These are phyloP conservation scores for Galbula dea DNA, from an alignment of 2,113 vertebrate species.

Conservation along the genomic window DNA sequence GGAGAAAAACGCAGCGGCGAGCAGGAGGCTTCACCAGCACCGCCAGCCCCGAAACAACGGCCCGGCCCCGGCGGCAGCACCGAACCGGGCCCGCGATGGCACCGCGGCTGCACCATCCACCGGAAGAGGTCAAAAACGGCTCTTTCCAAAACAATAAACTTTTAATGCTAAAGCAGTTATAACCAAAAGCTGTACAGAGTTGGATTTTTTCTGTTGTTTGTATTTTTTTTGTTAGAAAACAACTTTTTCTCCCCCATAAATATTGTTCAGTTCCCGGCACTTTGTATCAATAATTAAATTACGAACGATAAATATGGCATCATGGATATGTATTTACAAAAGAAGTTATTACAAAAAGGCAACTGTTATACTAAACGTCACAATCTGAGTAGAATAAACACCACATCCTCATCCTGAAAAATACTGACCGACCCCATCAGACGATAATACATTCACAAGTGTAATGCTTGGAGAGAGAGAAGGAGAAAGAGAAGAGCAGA, in stretches of 20 bases:
- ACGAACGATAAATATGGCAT: constrained; percentile 99
- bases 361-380: constrained; percentile 96
- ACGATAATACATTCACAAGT: constrained; percentile 99
- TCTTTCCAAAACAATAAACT: constrained; percentile 92
- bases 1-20: not conserved
- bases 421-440: constrained; percentile 96
- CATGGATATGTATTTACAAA: constrained; percentile 99
- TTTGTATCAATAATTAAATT: constrained; percentile 99
- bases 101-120: not conserved
- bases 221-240: constrained; percentile 86
- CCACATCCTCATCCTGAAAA: constrained; percentile 93
- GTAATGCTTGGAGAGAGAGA: constrained; percentile 78
- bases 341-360: constrained; percentile 98
- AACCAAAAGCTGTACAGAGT: constrained; percentile 98
- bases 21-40: not conserved
- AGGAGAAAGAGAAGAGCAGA: not conserved
- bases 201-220: constrained; percentile 29
- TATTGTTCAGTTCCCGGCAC: constrained; percentile 98
- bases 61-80: not conserved
- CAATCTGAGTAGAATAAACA: constrained; percentile 92
- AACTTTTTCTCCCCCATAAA: constrained; percentile 90
- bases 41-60: not conserved
- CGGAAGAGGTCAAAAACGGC: constrained; percentile 72
- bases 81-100: not conserved
- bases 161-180: constrained; percentile 98